Conservation (phyloP, 2,888 invertebrate species). For the Acleris holmiana region DNA sequence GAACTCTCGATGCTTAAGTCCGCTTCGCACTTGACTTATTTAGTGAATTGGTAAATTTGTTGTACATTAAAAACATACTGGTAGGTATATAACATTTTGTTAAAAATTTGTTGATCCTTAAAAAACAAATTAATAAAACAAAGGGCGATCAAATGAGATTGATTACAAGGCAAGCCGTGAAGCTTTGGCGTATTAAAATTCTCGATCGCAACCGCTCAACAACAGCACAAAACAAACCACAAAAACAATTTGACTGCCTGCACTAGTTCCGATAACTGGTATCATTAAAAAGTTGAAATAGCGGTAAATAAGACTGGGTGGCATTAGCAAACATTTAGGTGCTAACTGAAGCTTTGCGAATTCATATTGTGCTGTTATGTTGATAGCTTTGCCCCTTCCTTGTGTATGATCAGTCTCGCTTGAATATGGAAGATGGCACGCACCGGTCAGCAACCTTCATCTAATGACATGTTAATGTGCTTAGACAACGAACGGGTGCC, state of each 20-base stretch:
- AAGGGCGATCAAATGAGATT: too few relatives aligned
- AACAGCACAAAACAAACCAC: conserved; percentile 9
- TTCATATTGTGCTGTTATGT: conserved; percentile 34
- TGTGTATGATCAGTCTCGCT: conserved; percentile 34
- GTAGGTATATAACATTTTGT: too few relatives aligned
- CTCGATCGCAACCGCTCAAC: background rate
- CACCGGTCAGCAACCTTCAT: conserved; percentile 79
- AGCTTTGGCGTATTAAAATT: too few relatives aligned
- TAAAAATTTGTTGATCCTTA: too few relatives aligned
- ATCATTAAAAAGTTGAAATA: conserved; percentile 26
- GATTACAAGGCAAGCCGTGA: background rate
- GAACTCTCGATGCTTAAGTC: too few relatives aligned
- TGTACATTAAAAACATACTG: too few relatives aligned
- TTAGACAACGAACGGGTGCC: conserved; percentile 67
- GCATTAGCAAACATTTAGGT: conserved; percentile 36
- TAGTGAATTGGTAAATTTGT: too few relatives aligned
- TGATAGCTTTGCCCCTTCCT: conserved; percentile 21
- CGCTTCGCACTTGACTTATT: too few relatives aligned
- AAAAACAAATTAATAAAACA: too few relatives aligned
- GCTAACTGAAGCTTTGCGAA: conserved; percentile 35
- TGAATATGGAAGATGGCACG: conserved; percentile 52
- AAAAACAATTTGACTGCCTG: conserved; percentile 8
- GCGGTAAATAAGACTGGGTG: conserved; percentile 29
- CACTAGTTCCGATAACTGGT: conserved; percentile 13
- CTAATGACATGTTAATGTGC: conserved; percentile 79